Conservation (phyloP, 2,888 invertebrate genomes). For the Heliothis peltigera region DNA sequence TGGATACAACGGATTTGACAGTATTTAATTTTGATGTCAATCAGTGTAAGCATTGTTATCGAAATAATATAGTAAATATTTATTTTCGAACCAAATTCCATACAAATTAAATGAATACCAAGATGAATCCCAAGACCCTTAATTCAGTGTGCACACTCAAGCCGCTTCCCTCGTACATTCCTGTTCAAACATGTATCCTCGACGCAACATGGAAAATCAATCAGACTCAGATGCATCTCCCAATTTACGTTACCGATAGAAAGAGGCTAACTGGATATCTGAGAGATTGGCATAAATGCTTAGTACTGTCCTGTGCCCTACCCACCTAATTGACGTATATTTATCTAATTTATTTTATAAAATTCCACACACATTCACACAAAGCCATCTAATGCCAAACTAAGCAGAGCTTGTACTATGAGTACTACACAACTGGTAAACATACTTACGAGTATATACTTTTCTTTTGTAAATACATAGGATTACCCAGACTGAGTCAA, state of each 20-base stretch:
- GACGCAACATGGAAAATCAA: slow-evolving; percentile 61
- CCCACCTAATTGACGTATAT: slow-evolving; percentile 1
- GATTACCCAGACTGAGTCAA: no score
- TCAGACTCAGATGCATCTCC: slow-evolving; percentile 42
- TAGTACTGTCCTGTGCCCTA: slow-evolving; percentile 8
- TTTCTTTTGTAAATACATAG: no score
- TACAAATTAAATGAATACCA: background rate
- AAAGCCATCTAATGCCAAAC: no score
- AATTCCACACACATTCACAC: no score
- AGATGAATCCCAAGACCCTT: slow-evolving; percentile 13
- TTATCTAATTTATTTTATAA: background rate
- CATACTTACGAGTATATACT: no score
- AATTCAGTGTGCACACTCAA: slow-evolving; percentile 3
- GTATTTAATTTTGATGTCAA: no score
- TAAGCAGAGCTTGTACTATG: no score
- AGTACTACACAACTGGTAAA: no score
- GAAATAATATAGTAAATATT: no score
- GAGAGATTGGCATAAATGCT: slow-evolving; percentile 4
- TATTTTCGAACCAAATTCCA: no score
- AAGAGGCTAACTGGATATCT: slow-evolving; percentile 25
- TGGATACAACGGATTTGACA: no score
- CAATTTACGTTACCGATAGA: slow-evolving; percentile 22
- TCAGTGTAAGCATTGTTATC: no score
- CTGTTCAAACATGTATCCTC: slow-evolving; percentile 54
- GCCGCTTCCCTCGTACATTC: slow-evolving; percentile 30